Percentiles rank a stretch among this genome's conserved stretches.
phyloP scores from a whole-genome alignment of 2,113 vertebrate species.

The Acanthochromis polyacanthus region DNA sequence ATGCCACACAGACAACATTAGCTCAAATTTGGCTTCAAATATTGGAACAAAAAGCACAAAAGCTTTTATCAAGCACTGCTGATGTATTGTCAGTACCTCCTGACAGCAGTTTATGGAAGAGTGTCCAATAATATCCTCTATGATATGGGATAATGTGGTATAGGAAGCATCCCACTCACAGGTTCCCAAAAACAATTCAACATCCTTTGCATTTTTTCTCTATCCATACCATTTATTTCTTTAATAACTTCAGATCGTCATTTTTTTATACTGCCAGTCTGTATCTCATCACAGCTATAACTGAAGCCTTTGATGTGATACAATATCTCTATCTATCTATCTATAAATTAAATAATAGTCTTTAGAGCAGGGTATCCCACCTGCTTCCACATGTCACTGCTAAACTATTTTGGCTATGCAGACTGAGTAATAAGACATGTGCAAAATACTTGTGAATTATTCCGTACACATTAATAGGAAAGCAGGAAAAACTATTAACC shows the following conservation, averaged over 20 bases:
- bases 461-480: background rate
- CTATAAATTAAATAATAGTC: background rate
- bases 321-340: background rate
- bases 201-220: background rate
- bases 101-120: constrained; percentile 24
- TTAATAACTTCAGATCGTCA: background rate
- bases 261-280: background rate
- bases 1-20: constrained; percentile 26
- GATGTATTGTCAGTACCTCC: background rate
- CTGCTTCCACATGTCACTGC: background rate
- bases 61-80: constrained; percentile 42
- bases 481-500: background rate
- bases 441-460: background rate
- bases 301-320: background rate
- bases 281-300: background rate
- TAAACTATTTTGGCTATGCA: background rate
- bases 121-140: constrained; percentile 6
- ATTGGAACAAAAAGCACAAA: constrained; percentile 56
- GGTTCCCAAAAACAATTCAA: constrained; percentile 7
- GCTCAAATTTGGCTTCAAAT: constrained; percentile 43
- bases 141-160: constrained; percentile 15
- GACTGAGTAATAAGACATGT: background rate
- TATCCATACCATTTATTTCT: background rate
- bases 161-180: background rate
- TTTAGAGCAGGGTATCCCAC: background rate